Percentiles rank a stretch among this genome's conserved stretches.
phyloP scores from a whole-genome alignment of 2,888 invertebrate genomes.

The Hydropsyche betteni region DNA sequence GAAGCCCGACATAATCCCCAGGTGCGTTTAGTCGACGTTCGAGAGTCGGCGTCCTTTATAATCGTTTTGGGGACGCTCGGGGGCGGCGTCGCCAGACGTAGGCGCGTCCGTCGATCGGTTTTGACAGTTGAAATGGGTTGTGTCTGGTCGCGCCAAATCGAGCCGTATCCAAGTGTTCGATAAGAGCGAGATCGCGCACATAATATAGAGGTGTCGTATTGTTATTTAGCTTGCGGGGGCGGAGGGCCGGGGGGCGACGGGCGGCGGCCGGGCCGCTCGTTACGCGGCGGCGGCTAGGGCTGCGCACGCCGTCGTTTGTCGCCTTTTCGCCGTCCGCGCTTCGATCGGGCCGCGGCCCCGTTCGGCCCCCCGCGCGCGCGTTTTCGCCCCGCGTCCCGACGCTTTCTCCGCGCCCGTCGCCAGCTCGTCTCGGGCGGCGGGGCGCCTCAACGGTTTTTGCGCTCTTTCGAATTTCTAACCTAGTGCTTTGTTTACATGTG shows the following conservation, averaged over 20 bases:
- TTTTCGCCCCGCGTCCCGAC: no score
- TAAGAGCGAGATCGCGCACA: conserved; percentile 55
- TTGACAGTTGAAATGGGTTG: conserved; percentile 68
- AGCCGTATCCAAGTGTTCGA: conserved; percentile 56
- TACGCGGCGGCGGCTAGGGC: not conserved
- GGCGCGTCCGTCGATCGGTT: conserved; percentile 57
- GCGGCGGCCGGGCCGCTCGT: conserved; percentile 5
- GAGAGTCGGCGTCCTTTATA: no score
- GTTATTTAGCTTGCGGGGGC: conserved; percentile 24
- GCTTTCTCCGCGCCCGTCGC: no score
- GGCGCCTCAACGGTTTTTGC: no score
- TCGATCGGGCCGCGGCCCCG: not conserved
- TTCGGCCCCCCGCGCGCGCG: conserved; percentile 52
- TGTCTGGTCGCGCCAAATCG: conserved; percentile 57
- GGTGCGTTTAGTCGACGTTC: no score
- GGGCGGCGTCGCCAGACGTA: conserved; percentile 57
- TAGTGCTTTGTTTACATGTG: no score
- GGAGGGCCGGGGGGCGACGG: not conserved
- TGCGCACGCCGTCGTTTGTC: not conserved
- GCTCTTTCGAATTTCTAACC: no score
- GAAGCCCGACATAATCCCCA: conserved; percentile 52
- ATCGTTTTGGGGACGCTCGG: not conserved
- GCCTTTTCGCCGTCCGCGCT: not conserved
- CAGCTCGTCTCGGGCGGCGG: no score
- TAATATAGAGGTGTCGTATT: not conserved